A percentile compares a stretch with the other conserved stretches of the same genome.
Conservation (phyloP, 2,113 vertebrate species). For the Plotosus lineatus region DNA sequence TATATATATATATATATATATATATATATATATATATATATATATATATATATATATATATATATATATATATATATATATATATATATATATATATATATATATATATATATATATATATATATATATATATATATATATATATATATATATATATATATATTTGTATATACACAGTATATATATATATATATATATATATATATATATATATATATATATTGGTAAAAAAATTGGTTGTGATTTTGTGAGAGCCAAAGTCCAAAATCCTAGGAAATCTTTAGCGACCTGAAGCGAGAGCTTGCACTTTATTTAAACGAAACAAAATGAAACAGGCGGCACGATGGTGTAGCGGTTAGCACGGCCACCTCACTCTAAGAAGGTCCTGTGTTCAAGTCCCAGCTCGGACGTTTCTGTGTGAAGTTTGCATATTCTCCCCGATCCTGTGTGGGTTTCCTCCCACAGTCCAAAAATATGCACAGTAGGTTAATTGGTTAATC, state of each 20-base stretch:
- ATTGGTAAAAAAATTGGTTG: not conserved
- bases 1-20: not conserved
- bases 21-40: not conserved
- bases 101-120: not conserved
- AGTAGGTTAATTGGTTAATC: too few relatives aligned
- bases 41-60: not conserved
- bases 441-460: too few relatives aligned
- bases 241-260: too few relatives aligned
- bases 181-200: not conserved
- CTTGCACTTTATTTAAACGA: not conserved
- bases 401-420: too few relatives aligned
- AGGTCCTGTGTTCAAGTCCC: too few relatives aligned
- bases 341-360: too few relatives aligned
- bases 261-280: not conserved
- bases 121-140: not conserved
- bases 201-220: not conserved
- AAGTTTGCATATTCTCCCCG: too few relatives aligned
- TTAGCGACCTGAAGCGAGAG: not conserved
- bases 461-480: too few relatives aligned
- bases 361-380: too few relatives aligned
- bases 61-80: not conserved
- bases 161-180: not conserved
- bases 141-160: not conserved
- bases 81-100: not conserved
- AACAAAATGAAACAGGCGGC: not conserved